These are phyloP conservation scores for Papilio protenor DNA, from an alignment of 2,888 invertebrate species.

Conservation along the genomic window DNA sequence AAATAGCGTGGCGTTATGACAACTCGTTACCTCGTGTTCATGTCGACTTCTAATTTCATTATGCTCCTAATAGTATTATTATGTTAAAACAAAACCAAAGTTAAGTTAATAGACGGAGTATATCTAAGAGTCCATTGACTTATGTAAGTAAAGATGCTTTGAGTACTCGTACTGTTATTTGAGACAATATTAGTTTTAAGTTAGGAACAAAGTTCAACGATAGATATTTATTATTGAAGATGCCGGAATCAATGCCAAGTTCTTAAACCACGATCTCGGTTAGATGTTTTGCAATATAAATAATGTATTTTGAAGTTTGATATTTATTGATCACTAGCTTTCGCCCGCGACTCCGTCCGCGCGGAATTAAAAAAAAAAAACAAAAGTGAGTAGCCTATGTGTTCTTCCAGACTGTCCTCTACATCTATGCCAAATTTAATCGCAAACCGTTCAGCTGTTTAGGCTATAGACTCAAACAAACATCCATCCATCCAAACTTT, in stretches of 20 bases:
- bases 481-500: too few species aligned
- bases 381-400: too few species aligned
- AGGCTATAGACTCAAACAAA: too few species aligned
- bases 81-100: neutral
- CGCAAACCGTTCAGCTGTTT: too few species aligned
- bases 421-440: too few species aligned
- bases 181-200: constrained; percentile 10
- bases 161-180: constrained; percentile 4
- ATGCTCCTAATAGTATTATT: constrained; percentile 21
- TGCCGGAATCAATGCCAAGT: constrained; percentile 1
- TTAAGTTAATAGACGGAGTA: neutral
- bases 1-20: constrained; percentile 35
- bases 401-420: too few species aligned
- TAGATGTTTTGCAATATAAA: constrained; percentile 15
- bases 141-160: neutral
- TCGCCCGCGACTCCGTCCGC: too few species aligned
- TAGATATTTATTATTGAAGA: constrained; percentile 5
- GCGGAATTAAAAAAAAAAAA: too few species aligned
- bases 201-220: constrained; percentile 7
- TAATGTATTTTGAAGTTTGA: too few species aligned
- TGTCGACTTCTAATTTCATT: constrained; percentile 28
- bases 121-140: neutral
- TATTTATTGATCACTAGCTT: neutral
- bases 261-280: constrained; percentile 21
- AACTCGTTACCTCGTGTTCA: constrained; percentile 31